Conservation (phyloP, 2,797 vertebrate genomes). For the Saxicola maurus region DNA sequence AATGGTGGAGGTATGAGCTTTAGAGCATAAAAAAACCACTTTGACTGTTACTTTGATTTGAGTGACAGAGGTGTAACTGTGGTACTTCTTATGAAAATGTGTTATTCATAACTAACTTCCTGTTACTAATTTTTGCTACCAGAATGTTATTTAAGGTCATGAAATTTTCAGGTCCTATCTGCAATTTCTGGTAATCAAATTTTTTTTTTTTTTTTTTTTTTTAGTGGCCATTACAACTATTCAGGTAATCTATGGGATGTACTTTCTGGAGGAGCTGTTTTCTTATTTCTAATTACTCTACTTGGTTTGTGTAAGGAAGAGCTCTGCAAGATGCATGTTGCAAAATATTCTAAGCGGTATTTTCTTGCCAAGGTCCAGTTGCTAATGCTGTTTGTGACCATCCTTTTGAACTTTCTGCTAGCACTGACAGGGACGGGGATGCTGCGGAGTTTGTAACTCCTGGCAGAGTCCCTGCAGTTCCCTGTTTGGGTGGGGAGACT, state of each 20-base stretch:
- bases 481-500: not conserved
- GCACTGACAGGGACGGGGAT: not conserved
- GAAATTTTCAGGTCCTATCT: not conserved
- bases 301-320: not conserved
- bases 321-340: not conserved
- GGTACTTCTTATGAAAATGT: not conserved
- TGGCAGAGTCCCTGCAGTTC: not conserved
- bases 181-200: not conserved
- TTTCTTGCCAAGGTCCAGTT: not conserved
- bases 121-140: not conserved
- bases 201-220: not conserved
- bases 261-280: not conserved
- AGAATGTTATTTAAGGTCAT: not conserved
- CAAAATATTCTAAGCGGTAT: not conserved
- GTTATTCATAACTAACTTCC: not conserved
- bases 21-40: not conserved
- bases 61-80: not conserved
- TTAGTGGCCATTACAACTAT: not conserved
- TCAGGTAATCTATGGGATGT: not conserved
- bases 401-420: not conserved
- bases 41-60: not conserved
- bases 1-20: not conserved
- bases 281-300: not conserved
- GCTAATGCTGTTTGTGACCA: not conserved
- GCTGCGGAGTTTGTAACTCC: not conserved